Percentiles rank a stretch among this genome's conserved stretches.
Conservation (phyloP, 1,140 invertebrate genomes). For the Apis mellifera region DNA sequence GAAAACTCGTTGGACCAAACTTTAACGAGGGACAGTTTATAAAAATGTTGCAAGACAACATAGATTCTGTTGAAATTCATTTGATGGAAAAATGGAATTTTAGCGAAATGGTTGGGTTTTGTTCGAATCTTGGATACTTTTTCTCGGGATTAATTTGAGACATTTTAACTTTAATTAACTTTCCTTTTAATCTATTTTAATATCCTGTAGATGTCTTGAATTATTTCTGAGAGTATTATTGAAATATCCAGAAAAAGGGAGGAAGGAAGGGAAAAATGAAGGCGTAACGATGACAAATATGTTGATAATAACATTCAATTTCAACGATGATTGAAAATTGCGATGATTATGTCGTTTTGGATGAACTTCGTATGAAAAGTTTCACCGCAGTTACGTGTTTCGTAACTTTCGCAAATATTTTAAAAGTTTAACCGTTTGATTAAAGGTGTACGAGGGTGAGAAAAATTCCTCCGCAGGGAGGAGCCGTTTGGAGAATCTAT, state of each 20-base stretch:
- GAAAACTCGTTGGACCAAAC: background rate
- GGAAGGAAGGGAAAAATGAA: too few relatives aligned
- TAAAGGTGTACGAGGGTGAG: background rate
- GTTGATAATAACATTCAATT: too few relatives aligned
- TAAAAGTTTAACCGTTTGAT: conserved; percentile 13
- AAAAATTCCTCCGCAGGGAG: conserved; percentile 1
- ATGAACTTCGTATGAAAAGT: background rate
- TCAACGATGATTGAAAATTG: background rate
- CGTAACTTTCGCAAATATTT: background rate
- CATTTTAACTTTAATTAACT: background rate
- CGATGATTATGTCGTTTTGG: background rate
- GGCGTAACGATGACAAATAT: too few relatives aligned
- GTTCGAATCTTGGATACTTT: too few relatives aligned
- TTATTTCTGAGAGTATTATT: background rate
- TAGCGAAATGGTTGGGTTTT: too few relatives aligned
- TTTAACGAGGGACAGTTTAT: background rate
- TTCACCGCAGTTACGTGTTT: background rate
- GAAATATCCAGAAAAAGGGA: background rate
- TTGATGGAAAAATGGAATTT: background rate
- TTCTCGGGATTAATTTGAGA: too few relatives aligned
- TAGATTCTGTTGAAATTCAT: too few relatives aligned
- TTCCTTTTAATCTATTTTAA: background rate
- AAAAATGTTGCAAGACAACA: background rate
- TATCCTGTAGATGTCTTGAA: background rate
- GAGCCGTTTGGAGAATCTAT: conserved; percentile 14